Evolutionary conservation across 2,888 invertebrate species (phyloP), one percentile per base, ranked within the genome.

Genomic region (Liopterus haemorrhoidalis): DNA sequence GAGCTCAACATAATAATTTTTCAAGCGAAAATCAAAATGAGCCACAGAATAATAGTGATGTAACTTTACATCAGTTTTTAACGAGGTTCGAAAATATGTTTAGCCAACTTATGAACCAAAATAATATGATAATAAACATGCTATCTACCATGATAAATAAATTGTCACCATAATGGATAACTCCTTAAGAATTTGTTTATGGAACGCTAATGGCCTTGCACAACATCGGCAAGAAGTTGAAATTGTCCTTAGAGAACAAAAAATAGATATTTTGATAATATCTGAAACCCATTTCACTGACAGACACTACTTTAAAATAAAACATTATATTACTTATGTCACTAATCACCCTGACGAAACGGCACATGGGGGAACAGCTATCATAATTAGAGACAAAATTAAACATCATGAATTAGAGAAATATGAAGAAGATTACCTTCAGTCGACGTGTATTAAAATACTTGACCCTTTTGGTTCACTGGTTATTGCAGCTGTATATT

Each of bases 221-320:
- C 39, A 39, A 25, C 27, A 39, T 27, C 24, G 27, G 25, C 25
- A 15, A 15, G 25, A 39, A 18, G 18, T 27, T 14, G 39, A 39
- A 39, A 14, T 14, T 9, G 24, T 39, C 18, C 25, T 39, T 2
- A 39, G 27, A 2, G 18, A 22, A 15, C 39, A 39, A 27, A 39
- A 39, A 14, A 39, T 27, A 9, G 24, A 37, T 21, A 37, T 31
- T 31, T 14, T 31, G 18, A 5, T 31, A 31, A 31, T 31, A 5
- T 11, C 11, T 31, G 5, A 31, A 12, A 31, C 31, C 5, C 31
- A 31, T 12, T 31, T 5, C 14, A 31, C 31, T 5, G 14, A 31
- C 4, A 31, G 31, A 31, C 14, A 31, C 18, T 31, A 31, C 18
- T 31, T 31, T 4, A 33, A 33, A n/a, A 33, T 33, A 5, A 18